Evolutionary conservation across 2,888 invertebrate species (phyloP), one percentile per base, ranked within the genome.

Genomic region (Deilephila elpenor): DNA sequence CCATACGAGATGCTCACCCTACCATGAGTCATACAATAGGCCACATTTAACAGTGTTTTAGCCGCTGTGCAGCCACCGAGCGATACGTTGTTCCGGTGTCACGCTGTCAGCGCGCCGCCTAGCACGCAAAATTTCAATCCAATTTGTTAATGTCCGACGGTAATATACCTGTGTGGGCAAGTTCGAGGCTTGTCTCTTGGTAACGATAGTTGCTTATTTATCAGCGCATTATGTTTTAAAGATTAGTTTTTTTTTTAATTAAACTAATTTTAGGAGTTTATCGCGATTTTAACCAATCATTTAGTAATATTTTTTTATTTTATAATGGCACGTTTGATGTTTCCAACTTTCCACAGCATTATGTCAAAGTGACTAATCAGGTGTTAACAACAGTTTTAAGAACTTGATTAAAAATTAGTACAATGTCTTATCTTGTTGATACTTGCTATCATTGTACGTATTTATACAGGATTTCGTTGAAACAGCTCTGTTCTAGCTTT

Each of bases 101-200:
- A 86, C 83, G 80, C 82, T 87, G 89, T 89, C 88, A 85, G 86
- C 88, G 86, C 88, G 83, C 81, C 84, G 81, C 84, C 80, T 82
- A 88, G 85, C 91, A 91, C 89, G 91, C 89, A 79, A 89, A 88
- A 90, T 91, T 89, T 87, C 84, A 91, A 91, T 90, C 86, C 84
- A 87, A 88, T 91, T 91, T 86, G 87, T 86, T 83, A 83, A 71
- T 75, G 73, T 77, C 79, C 61, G 73, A 67, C 19, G 61, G 51
- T 73, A 59, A 73, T 64, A 25, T 67, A 67, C 29, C 59, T 44
- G 17, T 51, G 20, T 51, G 20, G 37, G 20, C 29, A 14, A 44
- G 17, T 44, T 37, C 34, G n/a, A n/a, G 8, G n/a, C 0, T 6
- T 29, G 64, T 51, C 44, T 51, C 51, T 67, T 67, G 51, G 17